Evolutionary conservation across 2,113 vertebrate species (phyloP).

Genomic region (Formicarius rufipectus): DNA sequence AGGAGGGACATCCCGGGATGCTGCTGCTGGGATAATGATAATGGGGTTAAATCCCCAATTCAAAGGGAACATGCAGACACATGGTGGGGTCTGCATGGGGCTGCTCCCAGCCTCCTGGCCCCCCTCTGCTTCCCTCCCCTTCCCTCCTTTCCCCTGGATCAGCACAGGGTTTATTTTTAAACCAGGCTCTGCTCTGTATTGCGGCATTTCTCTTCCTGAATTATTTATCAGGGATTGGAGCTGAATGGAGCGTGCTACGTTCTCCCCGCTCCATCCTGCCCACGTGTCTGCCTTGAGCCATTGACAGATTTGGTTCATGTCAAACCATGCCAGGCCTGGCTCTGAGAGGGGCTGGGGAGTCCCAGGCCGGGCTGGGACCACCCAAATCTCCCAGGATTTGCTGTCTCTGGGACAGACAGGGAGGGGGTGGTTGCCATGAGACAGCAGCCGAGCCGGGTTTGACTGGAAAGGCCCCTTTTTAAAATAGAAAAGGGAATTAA

Average conservation of each 20-base stretch:
- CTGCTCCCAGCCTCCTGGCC: neutral
- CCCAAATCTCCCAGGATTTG: neutral
- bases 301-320: constrained; percentile 73
- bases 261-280: constrained; percentile 51
- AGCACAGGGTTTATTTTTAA: constrained; percentile 64
- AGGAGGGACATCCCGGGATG: neutral
- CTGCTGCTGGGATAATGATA: neutral
- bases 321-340: neutral
- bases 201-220: constrained; percentile 73
- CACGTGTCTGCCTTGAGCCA: constrained; percentile 65
- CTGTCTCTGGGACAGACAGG: neutral
- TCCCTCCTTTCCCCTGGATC: neutral
- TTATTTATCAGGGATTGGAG: constrained; percentile 75
- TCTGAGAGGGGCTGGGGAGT: neutral
- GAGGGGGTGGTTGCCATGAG: neutral
- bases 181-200: constrained; percentile 53
- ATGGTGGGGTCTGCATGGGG: neutral
- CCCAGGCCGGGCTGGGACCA: neutral
- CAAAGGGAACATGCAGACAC: fast-evolving
- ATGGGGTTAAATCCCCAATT: neutral
- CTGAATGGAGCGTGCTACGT: constrained; percentile 62
- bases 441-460: neutral
- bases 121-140: neutral
- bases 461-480: neutral
- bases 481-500: neutral